Base-by-base conservation (phyloP, 2,888 invertebrate genomes). In the Metellina segmentata region DNA sequence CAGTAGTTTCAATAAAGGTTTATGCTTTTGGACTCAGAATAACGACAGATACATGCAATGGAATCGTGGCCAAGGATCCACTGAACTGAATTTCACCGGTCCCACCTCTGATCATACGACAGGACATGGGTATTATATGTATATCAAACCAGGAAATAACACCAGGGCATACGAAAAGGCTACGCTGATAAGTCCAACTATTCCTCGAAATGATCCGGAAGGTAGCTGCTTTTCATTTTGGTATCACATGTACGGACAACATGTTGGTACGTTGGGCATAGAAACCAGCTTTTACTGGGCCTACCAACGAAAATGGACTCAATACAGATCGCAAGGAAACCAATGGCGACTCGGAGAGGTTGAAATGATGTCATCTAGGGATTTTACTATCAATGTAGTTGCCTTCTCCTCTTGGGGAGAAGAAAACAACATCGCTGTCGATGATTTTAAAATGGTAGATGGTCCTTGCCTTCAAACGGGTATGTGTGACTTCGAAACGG, bases 171-270 rank as follows among this genome's bases (percentile, higher is more conserved):
- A 72, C 11, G 9, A 51, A 52, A 20, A 48, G 8, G 91, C 90
- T 48, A 19, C 53, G 9, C 75, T 93, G 48, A 74, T 6, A 11
- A 92, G 93, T 52, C 90, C 93, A 11, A 53, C 48, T 11, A 72
- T 93, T 1, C 87, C 89, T 85, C 90, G 77, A 89, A 93, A 81
- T 72, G 11, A 9, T 4, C 90, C 92, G 1, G 92, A 91, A 9
- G 90, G 89, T 7, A 93, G 94, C 69, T 95, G 95, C 93, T 93
- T 95, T 71, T 93, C 93, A 49, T 94, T 95, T 93, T 95, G 94
- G 94, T 95, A 94, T 91, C 94, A 94, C 90, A 94, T 95, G 94
- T 94, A 94, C 92, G 95, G 95, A 0, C 88, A 82, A 11, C 83
- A 92, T 71, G 78, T 93, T 53, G 92, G 90, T n/a, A 85, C 52